Evolutionary conservation across 2,113 vertebrate genomes (phyloP), one percentile per base, ranked within the genome.

Genomic region (Scomber colias): DNA sequence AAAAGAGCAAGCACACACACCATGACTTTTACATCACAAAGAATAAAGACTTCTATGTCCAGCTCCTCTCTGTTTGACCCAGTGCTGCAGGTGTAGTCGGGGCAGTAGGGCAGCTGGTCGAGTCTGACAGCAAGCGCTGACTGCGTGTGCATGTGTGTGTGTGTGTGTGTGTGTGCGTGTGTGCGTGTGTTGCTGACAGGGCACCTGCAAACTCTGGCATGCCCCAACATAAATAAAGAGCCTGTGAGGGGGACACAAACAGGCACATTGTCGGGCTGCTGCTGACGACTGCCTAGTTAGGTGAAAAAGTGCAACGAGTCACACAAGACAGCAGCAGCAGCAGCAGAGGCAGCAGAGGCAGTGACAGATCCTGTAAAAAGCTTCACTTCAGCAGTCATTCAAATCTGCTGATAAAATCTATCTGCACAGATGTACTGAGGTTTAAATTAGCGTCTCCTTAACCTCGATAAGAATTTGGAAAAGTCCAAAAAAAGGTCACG

Each of bases 201-300:
- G 71, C 90, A 93, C 91, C 86, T 88, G 87, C 88, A 84, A 54
- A 82, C 79, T 67, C 56, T 57, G 40, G 63, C 57, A 64, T 64
- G 75, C 65, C 49, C 12, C 68, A 24, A 78, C 75, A 74, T 69
- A 83, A 91, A 90, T 73, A 75, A 84, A 86, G 76, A 72, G 31
- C 70, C 83, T 89, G 75, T 88, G 82, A 77, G 46, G 53, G 60
- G 65, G 6, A 86, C 64, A 84, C 82, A 87, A 75, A 85, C 87
- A 60, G 75, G 31, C 64, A 72, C 88, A 78, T 88, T 92, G 89
- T 91, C 30, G 27, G 73, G 51, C 68, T 75, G 75, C 45, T 50
- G 65, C 81, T 31, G 71, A 54, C 17, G 53, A 84, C 53, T 15
- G 66, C 75, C 69, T 65, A 16, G 60, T 59, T 68, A 71, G 24